A percentile compares a stretch with the other conserved stretches of the same genome.
Conservation (phyloP, 2,113 vertebrate genomes). For the Catharus minimus region DNA sequence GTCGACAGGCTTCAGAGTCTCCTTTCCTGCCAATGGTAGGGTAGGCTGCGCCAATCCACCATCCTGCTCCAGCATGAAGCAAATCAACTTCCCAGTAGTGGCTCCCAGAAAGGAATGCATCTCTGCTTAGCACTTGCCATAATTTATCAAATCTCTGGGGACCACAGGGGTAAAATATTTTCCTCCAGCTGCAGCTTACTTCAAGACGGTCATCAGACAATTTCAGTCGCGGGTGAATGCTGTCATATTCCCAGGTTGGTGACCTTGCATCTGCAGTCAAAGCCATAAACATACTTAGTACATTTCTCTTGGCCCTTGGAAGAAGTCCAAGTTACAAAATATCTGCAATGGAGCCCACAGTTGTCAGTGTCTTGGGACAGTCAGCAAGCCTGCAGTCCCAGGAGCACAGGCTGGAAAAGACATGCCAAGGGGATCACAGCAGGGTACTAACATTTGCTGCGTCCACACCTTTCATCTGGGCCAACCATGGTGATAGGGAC, state of each 20-base stretch:
- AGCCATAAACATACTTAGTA: background rate
- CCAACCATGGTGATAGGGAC: background rate
- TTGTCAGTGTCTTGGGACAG: background rate
- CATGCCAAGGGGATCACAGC: background rate
- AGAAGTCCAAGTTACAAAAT: background rate
- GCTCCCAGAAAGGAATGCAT: slow-evolving; percentile 73
- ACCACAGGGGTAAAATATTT: slow-evolving; percentile 30
- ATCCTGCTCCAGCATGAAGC: slow-evolving; percentile 65
- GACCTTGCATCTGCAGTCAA: slow-evolving; percentile 71
- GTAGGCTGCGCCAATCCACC: slow-evolving; percentile 76
- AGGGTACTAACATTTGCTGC: background rate
- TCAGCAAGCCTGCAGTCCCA: background rate
- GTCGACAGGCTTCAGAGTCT: slow-evolving; percentile 44
- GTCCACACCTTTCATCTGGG: background rate
- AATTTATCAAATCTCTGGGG: slow-evolving; percentile 68
- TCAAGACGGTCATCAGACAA: slow-evolving; percentile 57
- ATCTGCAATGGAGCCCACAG: background rate
- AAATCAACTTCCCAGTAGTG: slow-evolving; percentile 81
- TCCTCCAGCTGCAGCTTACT: slow-evolving; percentile 54
- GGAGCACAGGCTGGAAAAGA: background rate
- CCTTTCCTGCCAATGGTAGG: slow-evolving; percentile 69
- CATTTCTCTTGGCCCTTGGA: background rate
- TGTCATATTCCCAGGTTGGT: slow-evolving; percentile 68
- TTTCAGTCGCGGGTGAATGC: slow-evolving; percentile 70
- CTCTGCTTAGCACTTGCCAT: slow-evolving; percentile 74